Evolutionary conservation across 2,888 invertebrate species (phyloP), one percentile per base, ranked within the genome.

Genomic region (Lasius fuliginosus): DNA sequence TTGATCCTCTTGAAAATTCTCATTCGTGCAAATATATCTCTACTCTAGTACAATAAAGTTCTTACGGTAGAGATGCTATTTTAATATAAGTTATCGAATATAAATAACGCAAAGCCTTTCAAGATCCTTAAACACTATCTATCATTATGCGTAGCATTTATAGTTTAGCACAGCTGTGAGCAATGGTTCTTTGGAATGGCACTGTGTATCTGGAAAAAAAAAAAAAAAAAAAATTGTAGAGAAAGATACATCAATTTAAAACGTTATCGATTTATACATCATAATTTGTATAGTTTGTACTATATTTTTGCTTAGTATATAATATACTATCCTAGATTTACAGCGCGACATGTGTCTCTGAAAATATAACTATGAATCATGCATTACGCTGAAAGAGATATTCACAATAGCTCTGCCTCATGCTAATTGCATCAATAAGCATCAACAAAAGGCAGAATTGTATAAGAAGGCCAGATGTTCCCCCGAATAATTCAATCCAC

Each of bases 101-200:
- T 88, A 85, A 83, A 82, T 84, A 87, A 81, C 83, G 71, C 68
- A 76, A 83, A 87, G 82, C 68, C 84, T 53, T 53, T 74, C 46
- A 67, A 83, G 84, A 83, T 71, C 82, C 87, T 90, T 87, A 87
- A 76, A 87, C 84, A 86, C 88, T 88, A 88, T 89, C 83, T 88
- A 85, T 88, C 30, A 82, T 86, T 85, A 88, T 85, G 86, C 85
- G 79, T 85, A 88, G 73, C 73, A 67, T 87, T 89, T 86, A 87
- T 77, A 90, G 79, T 91, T 93, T 92, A 91, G 91, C 92, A 92
- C 92, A 91, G 87, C 89, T 90, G 86, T 91, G 92, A 93, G 93
- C 92, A 93, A 93, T 87, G 86, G 85, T 92, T 90, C 88, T 92
- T 88, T 91, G 90, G 90, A 93, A 94, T 93, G 93, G 92, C 94